Evolutionary conservation across 2,797 vertebrate species (phyloP).

Genomic region (Percopsis omiscomaycus): DNA sequence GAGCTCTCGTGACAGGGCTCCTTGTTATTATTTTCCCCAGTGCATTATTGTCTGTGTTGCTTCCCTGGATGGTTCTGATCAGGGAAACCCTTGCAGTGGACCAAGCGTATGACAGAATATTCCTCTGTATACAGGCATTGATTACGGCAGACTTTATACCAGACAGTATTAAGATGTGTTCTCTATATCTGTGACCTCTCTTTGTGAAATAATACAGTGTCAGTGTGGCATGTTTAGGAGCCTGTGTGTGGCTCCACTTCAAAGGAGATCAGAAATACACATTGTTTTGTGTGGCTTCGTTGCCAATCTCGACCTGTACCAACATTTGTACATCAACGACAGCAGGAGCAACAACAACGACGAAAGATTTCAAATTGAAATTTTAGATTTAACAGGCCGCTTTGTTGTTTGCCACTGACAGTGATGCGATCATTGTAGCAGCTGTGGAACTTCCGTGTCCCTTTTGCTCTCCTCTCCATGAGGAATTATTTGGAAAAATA

Average conservation of each 20-base stretch:
- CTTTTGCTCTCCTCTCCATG: neutral
- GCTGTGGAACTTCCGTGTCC: constrained; percentile 48
- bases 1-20: no score
- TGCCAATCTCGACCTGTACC: constrained; percentile 82
- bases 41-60: constrained; percentile 77
- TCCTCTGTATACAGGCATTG: constrained; percentile 80
- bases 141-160: constrained; percentile 83
- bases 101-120: constrained; percentile 81
- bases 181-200: constrained; percentile 86
- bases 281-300: constrained; percentile 46
- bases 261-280: constrained; percentile 37
- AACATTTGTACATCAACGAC: constrained; percentile 74
- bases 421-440: constrained; percentile 72
- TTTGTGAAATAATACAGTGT: constrained; percentile 89
- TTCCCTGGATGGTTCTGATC: constrained; percentile 75
- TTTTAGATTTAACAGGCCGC: constrained; percentile 84
- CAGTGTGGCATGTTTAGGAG: constrained; percentile 89
- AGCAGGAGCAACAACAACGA: constrained; percentile 29
- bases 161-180: constrained; percentile 96
- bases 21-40: no score
- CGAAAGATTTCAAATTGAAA: constrained; percentile 69
- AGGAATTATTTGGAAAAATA: neutral
- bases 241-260: constrained; percentile 82
- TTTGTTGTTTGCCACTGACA: constrained; percentile 89
- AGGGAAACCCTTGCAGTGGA: constrained; percentile 67